Evolutionary conservation across 2,888 invertebrate genomes (phyloP), one percentile per base, ranked within the genome.

Genomic region (Buathra laborator): DNA sequence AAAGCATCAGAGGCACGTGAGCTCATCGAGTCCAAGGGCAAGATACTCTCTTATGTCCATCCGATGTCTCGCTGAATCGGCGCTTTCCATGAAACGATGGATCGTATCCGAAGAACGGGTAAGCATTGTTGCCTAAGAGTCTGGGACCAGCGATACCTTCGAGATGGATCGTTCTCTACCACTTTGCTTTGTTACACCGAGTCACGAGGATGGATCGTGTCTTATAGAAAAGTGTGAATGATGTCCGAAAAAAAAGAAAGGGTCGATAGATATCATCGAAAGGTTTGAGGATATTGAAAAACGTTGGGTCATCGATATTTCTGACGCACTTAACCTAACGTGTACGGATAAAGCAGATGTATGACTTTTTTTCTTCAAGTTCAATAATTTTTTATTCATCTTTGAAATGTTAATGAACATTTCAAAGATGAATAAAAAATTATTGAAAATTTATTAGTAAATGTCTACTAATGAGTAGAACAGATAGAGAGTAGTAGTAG

Each of bases 131-230:
- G 76, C 12, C 32, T 6, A 44, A 53, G 24, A 66, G 43, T 66
- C 46, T 9, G 37, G 7, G 48, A 16, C 64, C 37, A 43, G 43
- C 19, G 64, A 66, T 51, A 66, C 74, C 32, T 37, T 2, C 24
- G 64, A 76, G 66, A 76, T 66, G 51, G 76, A 76, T 53, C 43
- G 76, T 53, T 62, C 32, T n/a, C n/a, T 32, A 19, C 9, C 46
- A 19, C 10, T 9, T 24, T 19, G 76, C 76, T 51, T 76, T 76
- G 76, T 76, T 37, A 24, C 29, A 37, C n/a, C 64, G 16, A 53
- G 66, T 43, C 76, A 10, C 24, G 48, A 68, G 62, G 48, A 84
- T 84, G 4, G 53, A 84, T 76, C 32, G 59, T 67, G 37, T 32
- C 66, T 72, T 29, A 62, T 59, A 43, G 66, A 67, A 67, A 56